These are phyloP conservation scores for Exocentrus adspersus DNA, from an alignment of 2,888 invertebrate genomes.

Conservation along the genomic window DNA sequence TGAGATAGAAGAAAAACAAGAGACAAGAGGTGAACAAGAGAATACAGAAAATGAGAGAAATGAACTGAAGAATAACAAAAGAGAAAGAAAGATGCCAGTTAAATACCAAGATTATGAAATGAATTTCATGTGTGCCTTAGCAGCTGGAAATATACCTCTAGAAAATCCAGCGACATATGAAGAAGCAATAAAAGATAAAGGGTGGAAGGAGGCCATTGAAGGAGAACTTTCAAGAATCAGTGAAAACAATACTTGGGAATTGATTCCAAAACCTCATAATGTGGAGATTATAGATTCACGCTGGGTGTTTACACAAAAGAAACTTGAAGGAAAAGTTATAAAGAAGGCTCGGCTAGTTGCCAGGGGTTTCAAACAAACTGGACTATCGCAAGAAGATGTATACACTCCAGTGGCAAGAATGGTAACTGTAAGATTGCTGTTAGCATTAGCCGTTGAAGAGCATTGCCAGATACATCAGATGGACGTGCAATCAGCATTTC, in stretches of 20 bases:
- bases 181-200: slow-evolving; percentile 25
- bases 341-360: slow-evolving; percentile 38
- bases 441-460: too few species aligned
- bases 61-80: not conserved
- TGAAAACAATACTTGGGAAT: slow-evolving; percentile 33
- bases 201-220: slow-evolving; percentile 31
- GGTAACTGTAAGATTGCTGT: too few species aligned
- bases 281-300: slow-evolving; percentile 35
- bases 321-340: slow-evolving; percentile 15
- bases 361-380: slow-evolving; percentile 30
- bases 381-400: slow-evolving; percentile 37
- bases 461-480: too few species aligned
- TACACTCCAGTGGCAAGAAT: slow-evolving; percentile 49
- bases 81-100: not conserved
- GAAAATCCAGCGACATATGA: slow-evolving; percentile 17
- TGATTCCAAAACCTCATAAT: slow-evolving; percentile 22
- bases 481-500: slow-evolving; percentile 50
- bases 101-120: not conserved
- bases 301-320: slow-evolving; percentile 38
- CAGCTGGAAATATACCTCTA: slow-evolving; percentile 34
- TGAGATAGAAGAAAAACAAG: not conserved
- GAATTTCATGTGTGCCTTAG: not conserved
- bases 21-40: not conserved
- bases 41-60: not conserved
- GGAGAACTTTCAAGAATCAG: slow-evolving; percentile 21